Conservation (phyloP, 2,888 invertebrate genomes). For the Tethea ocularis region DNA sequence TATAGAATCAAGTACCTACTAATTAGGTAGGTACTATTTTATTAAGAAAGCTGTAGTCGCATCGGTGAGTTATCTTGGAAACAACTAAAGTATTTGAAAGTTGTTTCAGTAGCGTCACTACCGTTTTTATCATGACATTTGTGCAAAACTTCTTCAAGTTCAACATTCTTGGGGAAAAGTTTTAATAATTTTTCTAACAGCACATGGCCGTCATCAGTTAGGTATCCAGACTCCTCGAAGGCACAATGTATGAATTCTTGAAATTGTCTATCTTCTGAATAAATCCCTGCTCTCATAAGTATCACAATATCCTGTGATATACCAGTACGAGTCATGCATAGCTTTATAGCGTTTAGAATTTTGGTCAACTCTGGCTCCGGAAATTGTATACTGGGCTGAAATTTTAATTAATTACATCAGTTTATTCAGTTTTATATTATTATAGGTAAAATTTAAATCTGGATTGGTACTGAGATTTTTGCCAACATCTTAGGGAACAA, state of each 20-base stretch:
- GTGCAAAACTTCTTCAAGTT: conserved; percentile 18
- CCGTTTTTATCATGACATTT: conserved; percentile 40
- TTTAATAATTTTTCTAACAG: conserved; percentile 48
- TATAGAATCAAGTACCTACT: too few relatives aligned
- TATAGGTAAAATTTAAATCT: too few relatives aligned
- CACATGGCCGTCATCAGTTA: conserved; percentile 44
- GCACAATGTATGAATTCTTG: conserved; percentile 61
- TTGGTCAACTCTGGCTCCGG: not conserved
- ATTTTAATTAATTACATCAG: too few relatives aligned
- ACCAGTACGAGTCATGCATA: conserved; percentile 29
- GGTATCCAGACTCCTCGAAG: conserved; percentile 47
- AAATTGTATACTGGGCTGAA: not conserved
- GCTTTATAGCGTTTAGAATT: not conserved
- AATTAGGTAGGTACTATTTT: too few relatives aligned
- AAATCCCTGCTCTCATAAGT: conserved; percentile 45
- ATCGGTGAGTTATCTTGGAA: conserved; percentile 39
- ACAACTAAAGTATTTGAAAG: conserved; percentile 46
- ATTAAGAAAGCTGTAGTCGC: not conserved
- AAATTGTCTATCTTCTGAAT: conserved; percentile 48
- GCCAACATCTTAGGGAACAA: too few relatives aligned
- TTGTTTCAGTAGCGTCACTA: conserved; percentile 43
- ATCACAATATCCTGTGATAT: conserved; percentile 24
- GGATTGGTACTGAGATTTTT: too few relatives aligned
- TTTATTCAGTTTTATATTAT: too few relatives aligned
- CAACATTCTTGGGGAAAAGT: conserved; percentile 42